Percentiles rank a stretch among this genome's conserved stretches.
phyloP scores from a whole-genome alignment of 1,140 invertebrate species.

The Pogonognathellus flavescens region DNA sequence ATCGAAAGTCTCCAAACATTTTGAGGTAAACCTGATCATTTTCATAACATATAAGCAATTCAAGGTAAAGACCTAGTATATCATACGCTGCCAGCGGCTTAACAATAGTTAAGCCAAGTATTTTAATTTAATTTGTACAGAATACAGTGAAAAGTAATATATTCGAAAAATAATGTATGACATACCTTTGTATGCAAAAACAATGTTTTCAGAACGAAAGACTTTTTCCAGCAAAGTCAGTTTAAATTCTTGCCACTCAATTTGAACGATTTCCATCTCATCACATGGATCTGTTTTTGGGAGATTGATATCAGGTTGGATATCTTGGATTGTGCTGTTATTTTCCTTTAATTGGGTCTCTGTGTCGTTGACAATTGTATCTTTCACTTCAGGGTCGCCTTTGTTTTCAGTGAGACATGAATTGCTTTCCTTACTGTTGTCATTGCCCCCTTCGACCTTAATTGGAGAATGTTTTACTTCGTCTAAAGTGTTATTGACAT shows the following conservation, averaged over 20 bases:
- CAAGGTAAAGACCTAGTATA: too few relatives aligned
- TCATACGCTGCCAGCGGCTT: too few relatives aligned
- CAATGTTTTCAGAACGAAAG: constrained; percentile 56
- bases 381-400: background rate
- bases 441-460: background rate
- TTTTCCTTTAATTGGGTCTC: background rate
- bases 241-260: constrained; percentile 55
- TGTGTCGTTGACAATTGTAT: background rate
- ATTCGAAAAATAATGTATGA: background rate
- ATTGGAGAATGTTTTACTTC: background rate
- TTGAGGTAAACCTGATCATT: too few relatives aligned
- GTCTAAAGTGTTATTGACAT: too few relatives aligned
- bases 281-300: background rate
- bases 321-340: background rate
- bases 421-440: constrained; percentile 1
- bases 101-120: too few relatives aligned
- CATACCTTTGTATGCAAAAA: constrained; percentile 50
- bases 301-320: background rate
- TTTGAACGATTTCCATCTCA: background rate
- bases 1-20: too few relatives aligned
- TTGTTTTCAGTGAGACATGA: background rate
- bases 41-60: too few relatives aligned
- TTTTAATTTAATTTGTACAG: too few relatives aligned
- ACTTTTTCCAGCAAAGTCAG: constrained; percentile 62
- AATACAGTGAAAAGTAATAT: background rate